Evolutionary conservation across 2,113 vertebrate species (phyloP), one percentile per base, ranked within the genome.

Genomic region (Platichthys stellatus): DNA sequence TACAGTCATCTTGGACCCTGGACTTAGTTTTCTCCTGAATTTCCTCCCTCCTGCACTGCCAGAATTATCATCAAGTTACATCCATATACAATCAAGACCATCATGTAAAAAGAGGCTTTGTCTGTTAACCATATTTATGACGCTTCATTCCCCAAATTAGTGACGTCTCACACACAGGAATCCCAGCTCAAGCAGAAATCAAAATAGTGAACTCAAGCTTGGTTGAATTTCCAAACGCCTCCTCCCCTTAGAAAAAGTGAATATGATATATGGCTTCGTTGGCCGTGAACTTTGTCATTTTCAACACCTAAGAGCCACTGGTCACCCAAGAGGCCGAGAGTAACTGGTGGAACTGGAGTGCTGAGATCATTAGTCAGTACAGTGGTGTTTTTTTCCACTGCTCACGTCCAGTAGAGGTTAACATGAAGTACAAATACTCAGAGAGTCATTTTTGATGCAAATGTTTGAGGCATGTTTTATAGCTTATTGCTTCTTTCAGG

Each of bases 221-320:
- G 49, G 73, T 69, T 66, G 5, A 60, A 74, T 64, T 80, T 69
- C 68, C 63, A 62, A 68, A 2, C 1, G 59, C 51, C 57, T 38
- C 65, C 76, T 61, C 66, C 3, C 38, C 65, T 11, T 11, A 28
- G 49, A 80, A 82, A 71, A 76, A 45, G 40, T 40, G 60, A 77
- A 82, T 70, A 61, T 79, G 79, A 88, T 80, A 57, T 56, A 83
- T 61, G 54, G 14, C 62, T 70, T 59, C 28, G 63, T 59, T 73
- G 56, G 31, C 60, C 12, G 53, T 85, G 65, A 88, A 79, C 85
- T 92, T 79, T 89, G 73, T 78, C 78, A 79, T 90, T 87, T 90
- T 82, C 65, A 84, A 65, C 83, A 74, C 73, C 45, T 17, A 78
- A 64, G 68, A 75, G 31, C 67, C 67, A 57, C 40, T 3, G 20